Conservation (phyloP, 2,888 invertebrate genomes). For the Rhogogaster chlorosoma region DNA sequence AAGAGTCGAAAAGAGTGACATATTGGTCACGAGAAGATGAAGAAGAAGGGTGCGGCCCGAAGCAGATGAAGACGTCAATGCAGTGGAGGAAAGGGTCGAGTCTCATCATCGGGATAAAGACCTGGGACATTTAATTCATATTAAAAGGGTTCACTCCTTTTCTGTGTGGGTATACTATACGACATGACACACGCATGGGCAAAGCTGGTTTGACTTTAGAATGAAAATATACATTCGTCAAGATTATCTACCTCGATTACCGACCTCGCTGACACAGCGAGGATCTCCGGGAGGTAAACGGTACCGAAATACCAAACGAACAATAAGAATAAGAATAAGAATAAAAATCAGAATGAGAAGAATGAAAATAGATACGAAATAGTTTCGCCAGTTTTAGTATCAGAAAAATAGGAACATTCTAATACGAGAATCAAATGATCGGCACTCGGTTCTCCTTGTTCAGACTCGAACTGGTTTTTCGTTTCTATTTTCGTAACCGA, state of each 20-base stretch:
- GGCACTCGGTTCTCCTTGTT: too few relatives aligned
- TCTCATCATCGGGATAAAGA: not conserved
- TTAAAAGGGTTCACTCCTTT: slow-evolving; percentile 24
- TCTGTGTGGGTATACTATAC: not conserved
- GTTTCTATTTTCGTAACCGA: not conserved
- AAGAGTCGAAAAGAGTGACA: slow-evolving; percentile 2
- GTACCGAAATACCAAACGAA: slow-evolving; percentile 7
- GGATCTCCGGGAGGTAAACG: not conserved
- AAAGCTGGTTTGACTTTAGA: slow-evolving; percentile 1
- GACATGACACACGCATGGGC: not conserved
- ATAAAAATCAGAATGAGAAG: too few relatives aligned
- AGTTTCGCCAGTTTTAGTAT: not conserved
- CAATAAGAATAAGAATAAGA: slow-evolving; percentile 3
- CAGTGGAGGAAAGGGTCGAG: not conserved
- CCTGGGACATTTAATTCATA: slow-evolving; percentile 32
- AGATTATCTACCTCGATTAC: slow-evolving; percentile 47
- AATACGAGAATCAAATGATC: not conserved
- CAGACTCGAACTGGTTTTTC: too few relatives aligned
- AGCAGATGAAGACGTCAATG: slow-evolving; percentile 42
- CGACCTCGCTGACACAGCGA: slow-evolving; percentile 13
- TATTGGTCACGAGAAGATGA: not conserved
- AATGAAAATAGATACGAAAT: not conserved
- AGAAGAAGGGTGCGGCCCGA: slow-evolving; percentile 2
- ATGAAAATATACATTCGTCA: slow-evolving; percentile 45
- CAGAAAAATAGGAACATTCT: not conserved